Conservation (phyloP, 2,113 vertebrate genomes). For the Piprites chloris region DNA sequence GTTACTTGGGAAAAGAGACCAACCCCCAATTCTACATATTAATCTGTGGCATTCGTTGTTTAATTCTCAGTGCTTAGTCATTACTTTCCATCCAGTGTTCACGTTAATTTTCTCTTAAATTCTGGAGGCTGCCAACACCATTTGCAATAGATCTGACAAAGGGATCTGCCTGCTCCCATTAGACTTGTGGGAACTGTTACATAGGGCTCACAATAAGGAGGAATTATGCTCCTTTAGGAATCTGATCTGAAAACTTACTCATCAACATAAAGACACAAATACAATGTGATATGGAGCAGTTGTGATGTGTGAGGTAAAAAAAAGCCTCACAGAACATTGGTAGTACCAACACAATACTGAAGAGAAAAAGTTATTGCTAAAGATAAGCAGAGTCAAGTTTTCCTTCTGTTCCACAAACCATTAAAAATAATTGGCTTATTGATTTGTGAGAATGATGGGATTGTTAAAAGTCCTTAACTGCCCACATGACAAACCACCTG, state of each 20-base stretch:
- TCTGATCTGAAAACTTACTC: not conserved
- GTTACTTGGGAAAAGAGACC: not conserved
- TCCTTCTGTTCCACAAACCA: not conserved
- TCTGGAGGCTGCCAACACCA: not conserved
- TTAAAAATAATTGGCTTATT: not conserved
- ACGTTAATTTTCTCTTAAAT: not conserved
- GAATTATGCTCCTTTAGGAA: not conserved
- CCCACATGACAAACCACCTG: not conserved
- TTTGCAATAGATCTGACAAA: not conserved
- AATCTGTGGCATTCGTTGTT: not conserved
- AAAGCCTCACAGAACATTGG: not conserved
- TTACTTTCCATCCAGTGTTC: not conserved
- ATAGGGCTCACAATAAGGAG: not conserved
- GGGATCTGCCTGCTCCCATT: not conserved
- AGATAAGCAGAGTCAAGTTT: not conserved
- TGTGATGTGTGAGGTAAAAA: not conserved
- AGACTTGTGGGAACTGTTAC: not conserved
- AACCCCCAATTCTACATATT: not conserved
- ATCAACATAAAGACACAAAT: not conserved
- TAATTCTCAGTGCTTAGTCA: not conserved
- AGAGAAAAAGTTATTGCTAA: not conserved
- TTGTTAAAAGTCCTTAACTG: not conserved
- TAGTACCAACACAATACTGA: not conserved
- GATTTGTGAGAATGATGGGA: not conserved
- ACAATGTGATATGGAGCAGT: not conserved